Evolutionary conservation across 2,888 invertebrate species (phyloP).

Genomic region (Julus scandinavius): DNA sequence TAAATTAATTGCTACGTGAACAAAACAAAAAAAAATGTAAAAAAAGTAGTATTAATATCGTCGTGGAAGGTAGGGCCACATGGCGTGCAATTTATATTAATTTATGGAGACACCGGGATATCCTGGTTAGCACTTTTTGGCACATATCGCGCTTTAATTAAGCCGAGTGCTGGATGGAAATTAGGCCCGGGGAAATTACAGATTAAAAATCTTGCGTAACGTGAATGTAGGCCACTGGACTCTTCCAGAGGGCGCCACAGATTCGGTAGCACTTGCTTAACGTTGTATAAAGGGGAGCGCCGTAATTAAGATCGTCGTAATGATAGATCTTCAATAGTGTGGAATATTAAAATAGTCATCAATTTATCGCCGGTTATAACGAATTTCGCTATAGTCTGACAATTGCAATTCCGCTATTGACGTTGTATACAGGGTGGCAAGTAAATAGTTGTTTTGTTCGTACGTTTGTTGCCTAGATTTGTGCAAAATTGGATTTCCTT

Average conservation of each 20-base stretch:
- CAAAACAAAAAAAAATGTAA: not conserved
- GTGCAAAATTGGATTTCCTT: too few species aligned
- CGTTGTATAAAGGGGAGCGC: not conserved
- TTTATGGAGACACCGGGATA: slow-evolving; percentile 5
- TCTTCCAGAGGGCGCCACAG: not conserved
- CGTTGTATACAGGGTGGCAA: too few species aligned
- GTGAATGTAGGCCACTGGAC: not conserved
- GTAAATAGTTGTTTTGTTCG: too few species aligned
- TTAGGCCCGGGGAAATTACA: not conserved
- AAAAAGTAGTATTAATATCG: not conserved
- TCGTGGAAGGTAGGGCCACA: not conserved
- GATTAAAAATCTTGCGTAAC: not conserved
- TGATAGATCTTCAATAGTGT: not conserved
- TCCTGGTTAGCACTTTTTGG: slow-evolving; percentile 27
- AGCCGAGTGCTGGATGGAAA: not conserved
- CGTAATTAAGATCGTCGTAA: not conserved
- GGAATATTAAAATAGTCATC: too few species aligned
- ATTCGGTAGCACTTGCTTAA: not conserved
- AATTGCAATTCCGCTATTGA: too few species aligned
- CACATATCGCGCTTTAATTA: not conserved
- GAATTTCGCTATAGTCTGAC: too few species aligned
- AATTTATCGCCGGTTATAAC: too few species aligned
- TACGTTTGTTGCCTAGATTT: too few species aligned
- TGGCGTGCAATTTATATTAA: slow-evolving; percentile 23
- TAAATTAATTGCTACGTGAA: not conserved